Conservation (phyloP, 2,888 invertebrate species). For the Drosophila neonasuta region DNA sequence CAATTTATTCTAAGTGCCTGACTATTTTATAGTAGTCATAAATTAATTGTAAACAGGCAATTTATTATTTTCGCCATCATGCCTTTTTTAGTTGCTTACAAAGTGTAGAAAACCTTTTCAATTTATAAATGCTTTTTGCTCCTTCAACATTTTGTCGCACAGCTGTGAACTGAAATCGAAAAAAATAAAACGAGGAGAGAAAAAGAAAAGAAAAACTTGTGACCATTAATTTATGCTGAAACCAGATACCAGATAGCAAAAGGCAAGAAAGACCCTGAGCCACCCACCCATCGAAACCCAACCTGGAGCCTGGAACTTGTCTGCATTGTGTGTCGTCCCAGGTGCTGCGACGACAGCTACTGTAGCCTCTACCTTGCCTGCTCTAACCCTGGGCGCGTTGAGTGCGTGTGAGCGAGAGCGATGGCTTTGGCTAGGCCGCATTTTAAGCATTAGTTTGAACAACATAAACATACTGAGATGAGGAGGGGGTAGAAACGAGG, state of each 20-base stretch:
- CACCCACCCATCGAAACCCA: constrained; percentile 24
- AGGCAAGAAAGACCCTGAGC: constrained; percentile 18
- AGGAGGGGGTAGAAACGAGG: not conserved
- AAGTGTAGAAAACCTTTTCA: constrained; percentile 9
- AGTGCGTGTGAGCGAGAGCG: constrained; percentile 34
- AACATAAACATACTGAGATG: constrained; percentile 64
- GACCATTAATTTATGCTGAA: constrained; percentile 56
- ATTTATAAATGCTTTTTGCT: constrained; percentile 15
- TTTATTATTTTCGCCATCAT: not conserved
- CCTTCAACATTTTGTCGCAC: constrained; percentile 21
- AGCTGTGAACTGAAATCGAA: constrained; percentile 30
- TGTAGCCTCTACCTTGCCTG: not conserved
- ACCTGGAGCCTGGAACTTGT: constrained; percentile 26
- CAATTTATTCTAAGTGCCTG: not conserved
- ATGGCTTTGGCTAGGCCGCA: constrained; percentile 64
- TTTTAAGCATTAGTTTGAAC: constrained; percentile 77
- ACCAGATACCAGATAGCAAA: constrained; percentile 8
- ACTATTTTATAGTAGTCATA: not conserved
- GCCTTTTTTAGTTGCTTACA: not conserved
- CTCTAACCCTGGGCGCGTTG: not conserved
- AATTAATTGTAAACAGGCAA: not conserved
- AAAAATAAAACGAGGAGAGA: constrained; percentile 7
- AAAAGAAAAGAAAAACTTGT: constrained; percentile 23
- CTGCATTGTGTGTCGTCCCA: constrained; percentile 26
- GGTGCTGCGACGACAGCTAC: constrained; percentile 31